Evolutionary conservation across 2,797 vertebrate genomes (phyloP), one percentile per base, ranked within the genome.

Genomic region (Helicolenus hilgendorfi): DNA sequence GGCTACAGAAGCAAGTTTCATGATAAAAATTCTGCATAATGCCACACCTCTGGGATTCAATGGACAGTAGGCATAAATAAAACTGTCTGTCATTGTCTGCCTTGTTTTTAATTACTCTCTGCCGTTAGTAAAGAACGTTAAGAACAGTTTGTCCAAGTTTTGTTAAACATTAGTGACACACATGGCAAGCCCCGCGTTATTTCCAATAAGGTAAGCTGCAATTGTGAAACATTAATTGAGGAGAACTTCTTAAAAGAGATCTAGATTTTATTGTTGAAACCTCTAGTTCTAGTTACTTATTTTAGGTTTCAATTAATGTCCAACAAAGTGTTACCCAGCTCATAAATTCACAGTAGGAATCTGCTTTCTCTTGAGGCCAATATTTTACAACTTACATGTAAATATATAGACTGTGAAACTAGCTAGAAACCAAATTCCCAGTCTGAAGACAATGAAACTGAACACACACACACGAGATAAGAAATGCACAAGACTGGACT

Each of bases 341-440:
- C 13, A 29, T 18, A 1, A 11, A 26, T 45, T 11, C 24, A 9
- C 13, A 45, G 11, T 15, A 11, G 7, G 9, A 49, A 56, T 58
- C n/a, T 10, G 4, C 4, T 60, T 24, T 35, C 4, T 20, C 8
- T 13, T 35, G 33, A 22, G 2, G 2, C 2, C 1, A 1, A 11
- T 18, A 4, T 20, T 38, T 31, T 29, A 2, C 26, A 56, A 38
- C 27, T 31, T 45, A 20, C 6, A 24, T 8, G 1, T 9, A 7
- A 36, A 41, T 8, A 13, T 26, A 26, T 33, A 68, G 2, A 62
- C 27, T 41, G 29, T 22, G 75, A 83, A 89, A 92, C 85, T 36
- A 56, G 9, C 11, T 18, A 11, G 5, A 41, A 9, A 69, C 13
- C 7, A 68, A 5, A 55, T 41, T 62, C 6, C 20, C 62, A 13